Base-by-base conservation (phyloP, 2,113 vertebrate genomes). In the Callipepla squamata region DNA sequence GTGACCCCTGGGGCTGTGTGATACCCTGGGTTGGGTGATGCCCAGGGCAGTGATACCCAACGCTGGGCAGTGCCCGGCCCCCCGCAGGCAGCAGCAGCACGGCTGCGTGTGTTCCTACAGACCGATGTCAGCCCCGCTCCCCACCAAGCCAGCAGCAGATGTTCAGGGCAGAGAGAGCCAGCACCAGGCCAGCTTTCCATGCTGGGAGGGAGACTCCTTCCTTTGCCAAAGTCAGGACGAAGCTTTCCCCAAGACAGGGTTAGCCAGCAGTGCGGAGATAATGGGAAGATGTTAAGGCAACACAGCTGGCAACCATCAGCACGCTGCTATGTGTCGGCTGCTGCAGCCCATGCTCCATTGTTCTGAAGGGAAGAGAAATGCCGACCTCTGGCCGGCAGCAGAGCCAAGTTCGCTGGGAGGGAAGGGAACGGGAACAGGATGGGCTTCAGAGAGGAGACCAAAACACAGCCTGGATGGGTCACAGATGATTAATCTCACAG, bases 251-350 rank as follows among this genome's bases (percentile, higher is more conserved):
- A 48, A 36, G 94, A 78, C 4, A 42, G 92, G 84, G 88, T 45
- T 74, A 73, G 92, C 95, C 93, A 93, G 94, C 85, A 93, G 4
- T 7, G 59, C 12, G 1, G 87, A 96, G 95, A 96, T 96, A 96
- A 94, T 92, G 93, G 92, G 94, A 95, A 95, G 96, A 95, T 93
- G 94, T 83, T 93, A 90, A 94, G 80, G 92, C 95, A 95, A 73
- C 73, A 93, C 96, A 97, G 96, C 95, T 95, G 96, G 95, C 94
- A 95, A 74, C 90, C 90, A 95, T 97, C 95, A 97, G 92, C 85
- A 57, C 11, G 47, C 92, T 61, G 79, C 88, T 82, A 26, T 18
- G 36, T 4, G 63, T 4, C 40, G 28, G 80, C 93, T 44, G 94
- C 93, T 22, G 58, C 88, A 45, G 92, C 77, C 86, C 83, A 7